These are phyloP conservation scores for Anableps anableps DNA, from an alignment of 2,797 vertebrate species.

Conservation along the genomic window DNA sequence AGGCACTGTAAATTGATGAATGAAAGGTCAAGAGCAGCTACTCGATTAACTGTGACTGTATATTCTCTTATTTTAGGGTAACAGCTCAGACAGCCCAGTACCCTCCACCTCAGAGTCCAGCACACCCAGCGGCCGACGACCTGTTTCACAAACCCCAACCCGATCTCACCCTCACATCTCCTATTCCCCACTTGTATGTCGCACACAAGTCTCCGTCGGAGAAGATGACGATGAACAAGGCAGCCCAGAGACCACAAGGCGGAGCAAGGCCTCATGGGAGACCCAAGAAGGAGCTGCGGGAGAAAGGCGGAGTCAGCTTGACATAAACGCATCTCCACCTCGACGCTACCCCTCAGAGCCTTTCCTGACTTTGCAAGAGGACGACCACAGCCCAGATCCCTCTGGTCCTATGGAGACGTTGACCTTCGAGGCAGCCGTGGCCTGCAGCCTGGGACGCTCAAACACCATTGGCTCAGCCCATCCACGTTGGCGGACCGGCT, in stretches of 20 bases:
- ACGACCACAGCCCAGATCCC: conserved; percentile 93
- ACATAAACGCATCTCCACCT: conserved; percentile 79
- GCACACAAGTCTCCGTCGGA: conserved; percentile 81
- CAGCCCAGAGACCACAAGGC: conserved; percentile 81
- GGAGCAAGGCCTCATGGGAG: conserved; percentile 74
- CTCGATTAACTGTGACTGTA: neutral
- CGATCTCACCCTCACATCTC: conserved; percentile 92
- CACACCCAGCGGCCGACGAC: conserved; percentile 91
- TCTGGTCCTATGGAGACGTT: conserved; percentile 92
- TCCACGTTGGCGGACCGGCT: conserved; percentile 89
- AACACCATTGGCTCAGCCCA: conserved; percentile 92
- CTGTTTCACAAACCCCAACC: conserved; percentile 89
- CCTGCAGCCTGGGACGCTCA: conserved; percentile 93
- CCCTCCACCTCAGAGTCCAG: conserved; percentile 96
- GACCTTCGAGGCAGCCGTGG: conserved; percentile 96
- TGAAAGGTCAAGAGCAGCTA: neutral
- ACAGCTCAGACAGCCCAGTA: conserved; percentile 96
- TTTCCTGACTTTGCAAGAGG: conserved; percentile 92
- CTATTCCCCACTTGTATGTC: conserved; percentile 91
- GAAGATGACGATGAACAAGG: conserved; percentile 76
- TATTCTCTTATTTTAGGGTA: conserved; percentile 81
- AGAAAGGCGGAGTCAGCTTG: conserved; percentile 51
- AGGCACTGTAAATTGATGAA: neutral
- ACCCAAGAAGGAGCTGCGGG: conserved; percentile 71
- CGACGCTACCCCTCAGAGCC: conserved; percentile 96